phyloP scores from a whole-genome alignment of 2,888 invertebrate species.

The Ochlodes sylvanus region DNA sequence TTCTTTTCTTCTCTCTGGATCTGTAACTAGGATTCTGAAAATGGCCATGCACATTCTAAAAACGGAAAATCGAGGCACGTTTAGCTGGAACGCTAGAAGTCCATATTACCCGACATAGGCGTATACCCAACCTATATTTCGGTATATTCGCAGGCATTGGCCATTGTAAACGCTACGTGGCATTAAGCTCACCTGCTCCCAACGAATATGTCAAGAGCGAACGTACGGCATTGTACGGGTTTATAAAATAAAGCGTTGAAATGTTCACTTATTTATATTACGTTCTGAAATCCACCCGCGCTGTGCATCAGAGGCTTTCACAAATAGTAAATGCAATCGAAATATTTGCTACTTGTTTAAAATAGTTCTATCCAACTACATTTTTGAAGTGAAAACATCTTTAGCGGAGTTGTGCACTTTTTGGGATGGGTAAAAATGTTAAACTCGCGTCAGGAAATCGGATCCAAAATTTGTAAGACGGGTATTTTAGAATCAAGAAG shows the following conservation, averaged over 20 bases:
- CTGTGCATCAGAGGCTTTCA: neutral
- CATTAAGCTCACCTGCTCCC: constrained; percentile 36
- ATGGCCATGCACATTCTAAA: neutral
- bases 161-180: constrained; percentile 29
- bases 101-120: constrained; percentile 38
- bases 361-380: too few relatives aligned
- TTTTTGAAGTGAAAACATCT: too few relatives aligned
- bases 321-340: neutral
- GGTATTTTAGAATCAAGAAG: too few relatives aligned
- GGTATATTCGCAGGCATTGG: constrained; percentile 35
- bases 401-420: too few relatives aligned
- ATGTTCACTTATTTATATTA: neutral
- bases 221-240: constrained; percentile 2
- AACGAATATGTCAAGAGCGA: constrained; percentile 10
- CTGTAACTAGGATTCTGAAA: too few relatives aligned
- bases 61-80: neutral
- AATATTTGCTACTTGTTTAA: neutral
- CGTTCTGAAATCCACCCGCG: neutral
- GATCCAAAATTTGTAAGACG: too few relatives aligned
- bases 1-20: too few relatives aligned
- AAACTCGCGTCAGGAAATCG: too few relatives aligned
- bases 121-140: constrained; percentile 33
- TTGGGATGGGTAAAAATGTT: too few relatives aligned
- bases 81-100: neutral
- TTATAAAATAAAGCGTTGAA: constrained; percentile 16